Base-by-base conservation (phyloP, 2,113 vertebrate species). In the Albula glossodonta region DNA sequence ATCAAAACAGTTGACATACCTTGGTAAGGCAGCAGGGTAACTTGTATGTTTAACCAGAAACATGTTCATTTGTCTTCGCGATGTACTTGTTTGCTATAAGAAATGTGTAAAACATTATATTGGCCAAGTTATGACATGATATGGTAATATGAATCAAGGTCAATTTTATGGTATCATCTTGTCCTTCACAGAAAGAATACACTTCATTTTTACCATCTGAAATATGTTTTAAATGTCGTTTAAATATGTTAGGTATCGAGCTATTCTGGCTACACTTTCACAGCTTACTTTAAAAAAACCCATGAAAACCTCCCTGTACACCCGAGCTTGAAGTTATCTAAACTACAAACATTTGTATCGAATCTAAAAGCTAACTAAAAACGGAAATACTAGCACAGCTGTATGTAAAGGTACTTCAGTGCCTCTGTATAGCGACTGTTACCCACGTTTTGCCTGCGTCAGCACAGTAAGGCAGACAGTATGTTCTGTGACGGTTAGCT, bases 341-440 rank as follows among this genome's bases (percentile, higher is more conserved):
- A 83, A 57, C 56, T 49, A 78, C 63, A 12, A 80, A 78, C 22
- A 19, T 87, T 83, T 87, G 81, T 87, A 83, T 41, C 25, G 48
- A 52, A 87, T 19, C 11, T 70, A 15, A 51, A 66, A 79, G 82
- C 78, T 78, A 50, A 78, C 77, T 77, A 74, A 77, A 25, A 77
- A 78, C 48, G n/a, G 70, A 17, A 12, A 15, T 15, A 83, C 83
- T n/a, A 63, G 81, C 86, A 83, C 86, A 87, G 82, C 74, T 80
- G 48, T 85, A 51, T 81, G 78, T 41, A 85, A 11, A 51, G 78
- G 57, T 51, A 66, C 82, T 83, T 52, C 48, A 83, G 82, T 80
- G 86, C 86, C 82, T 80, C 52, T 41, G 57, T 78, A n/a, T 82
- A 78, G 85, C 12, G 85, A 78, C 81, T 86, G 84, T 80, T 80